Evolutionary conservation across 1,140 invertebrate species (phyloP).

Genomic region (Nomia melanderi): DNA sequence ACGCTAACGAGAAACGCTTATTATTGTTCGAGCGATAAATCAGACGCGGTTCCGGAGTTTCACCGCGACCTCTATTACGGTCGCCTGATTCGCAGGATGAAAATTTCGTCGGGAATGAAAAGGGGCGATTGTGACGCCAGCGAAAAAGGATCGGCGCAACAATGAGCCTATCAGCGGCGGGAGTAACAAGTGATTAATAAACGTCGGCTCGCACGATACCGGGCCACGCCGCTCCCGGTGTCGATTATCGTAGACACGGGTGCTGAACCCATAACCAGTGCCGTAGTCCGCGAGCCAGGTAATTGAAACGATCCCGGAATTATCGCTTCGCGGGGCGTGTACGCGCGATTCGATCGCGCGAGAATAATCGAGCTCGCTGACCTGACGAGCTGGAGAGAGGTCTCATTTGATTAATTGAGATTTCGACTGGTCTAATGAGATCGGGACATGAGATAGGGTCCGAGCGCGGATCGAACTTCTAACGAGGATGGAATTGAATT

Average conservation of each 20-base stretch:
- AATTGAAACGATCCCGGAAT: constrained; percentile 37
- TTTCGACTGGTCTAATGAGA: constrained; percentile 27
- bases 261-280: neutral
- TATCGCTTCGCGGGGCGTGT: constrained; percentile 7
- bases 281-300: constrained; percentile 14
- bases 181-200: constrained; percentile 29
- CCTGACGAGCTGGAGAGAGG: neutral
- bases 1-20: neutral
- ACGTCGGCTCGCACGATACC: constrained; percentile 1
- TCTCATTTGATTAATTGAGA: constrained; percentile 31
- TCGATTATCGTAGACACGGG: neutral
- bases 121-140: neutral
- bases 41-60: neutral
- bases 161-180: neutral
- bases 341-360: constrained; percentile 8
- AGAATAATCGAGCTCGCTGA: constrained; percentile 18
- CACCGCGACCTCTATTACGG: neutral
- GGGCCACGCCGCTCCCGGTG: constrained; percentile 6
- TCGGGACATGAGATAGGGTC: neutral
- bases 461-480: neutral
- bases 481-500: constrained; percentile 1
- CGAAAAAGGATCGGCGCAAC: neutral
- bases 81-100: neutral
- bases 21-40: neutral
- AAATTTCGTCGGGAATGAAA: neutral